Evolutionary conservation across 2,797 vertebrate species (phyloP), one percentile per base, ranked within the genome.

Genomic region (Enteromius fasciolatus): DNA sequence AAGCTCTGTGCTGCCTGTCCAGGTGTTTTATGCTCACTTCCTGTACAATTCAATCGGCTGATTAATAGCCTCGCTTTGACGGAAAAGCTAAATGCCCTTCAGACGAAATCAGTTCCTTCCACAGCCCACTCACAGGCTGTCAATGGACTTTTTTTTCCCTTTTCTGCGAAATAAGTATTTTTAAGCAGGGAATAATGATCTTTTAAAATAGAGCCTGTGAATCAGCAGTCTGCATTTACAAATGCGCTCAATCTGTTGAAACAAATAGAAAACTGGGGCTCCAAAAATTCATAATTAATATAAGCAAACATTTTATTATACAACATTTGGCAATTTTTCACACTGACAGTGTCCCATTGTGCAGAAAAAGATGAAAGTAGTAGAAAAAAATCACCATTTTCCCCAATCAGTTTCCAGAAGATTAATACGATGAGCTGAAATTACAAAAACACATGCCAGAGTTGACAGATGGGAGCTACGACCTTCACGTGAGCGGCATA

Each of bases 21-120:
- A 89, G 90, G 89, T 92, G 87, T 90, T 94, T 93, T 92, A 90
- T 91, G 91, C 87, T 92, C 89, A 84, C 86, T 92, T 90, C 87
- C 90, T 69, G 83, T 88, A 92, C 90, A 91, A 89, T 92, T 90
- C 91, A 90, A 86, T 89, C 67, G 0, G 33, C 89, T 93, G 92
- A 93, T 93, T 92, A 94, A 94, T 91, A 86, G 87, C 87, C 76
- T 87, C 81, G 78, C 78, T 92, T 87, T 44, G 86, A 89, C 79
- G 67, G 48, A 89, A 88, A 82, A 80, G 85, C 87, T 81, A 80
- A 86, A 86, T 88, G 83, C 85, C 77, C 84, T 84, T 84, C 39
- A 77, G 81, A 75, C 79, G 87, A 86, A 82, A 89, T 90, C 50
- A 81, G 87, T 85, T 82, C 81, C 79, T 87, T 87, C 87, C 78